phyloP scores from a whole-genome alignment of 2,113 vertebrate species.

The Malurus cyaneus region DNA sequence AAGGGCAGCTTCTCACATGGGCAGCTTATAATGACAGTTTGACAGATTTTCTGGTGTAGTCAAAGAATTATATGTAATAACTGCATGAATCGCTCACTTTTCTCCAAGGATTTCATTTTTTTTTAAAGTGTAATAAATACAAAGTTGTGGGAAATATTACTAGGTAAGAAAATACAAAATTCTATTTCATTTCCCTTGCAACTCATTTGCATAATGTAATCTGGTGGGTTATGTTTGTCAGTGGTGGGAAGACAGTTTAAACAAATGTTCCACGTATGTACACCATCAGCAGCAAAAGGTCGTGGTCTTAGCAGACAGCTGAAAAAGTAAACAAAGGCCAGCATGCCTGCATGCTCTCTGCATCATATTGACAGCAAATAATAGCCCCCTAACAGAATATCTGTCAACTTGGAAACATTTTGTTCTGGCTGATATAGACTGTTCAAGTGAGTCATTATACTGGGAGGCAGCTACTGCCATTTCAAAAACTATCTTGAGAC shows the following conservation, averaged over 20 bases:
- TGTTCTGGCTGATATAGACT: conserved; percentile 27
- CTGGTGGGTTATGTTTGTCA: conserved; percentile 61
- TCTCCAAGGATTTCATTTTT: conserved; percentile 52
- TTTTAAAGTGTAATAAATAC: conserved; percentile 66
- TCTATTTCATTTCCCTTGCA: conserved; percentile 59
- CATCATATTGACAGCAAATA: conserved; percentile 32
- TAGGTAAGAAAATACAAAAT: conserved; percentile 63
- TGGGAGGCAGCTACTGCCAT: conserved; percentile 32
- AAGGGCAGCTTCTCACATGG: conserved; percentile 66
- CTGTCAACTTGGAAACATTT: conserved; percentile 37
- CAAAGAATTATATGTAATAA: conserved; percentile 52
- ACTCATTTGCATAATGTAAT: conserved; percentile 71
- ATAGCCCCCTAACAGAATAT: conserved; percentile 32
- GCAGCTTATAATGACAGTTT: conserved; percentile 60
- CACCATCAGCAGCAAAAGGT: conserved; percentile 1
- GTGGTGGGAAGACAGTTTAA: conserved; percentile 52
- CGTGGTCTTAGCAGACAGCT: not conserved
- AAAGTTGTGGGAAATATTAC: conserved; percentile 63
- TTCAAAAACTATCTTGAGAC: conserved; percentile 58
- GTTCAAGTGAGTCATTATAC: conserved; percentile 57
- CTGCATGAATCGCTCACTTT: conserved; percentile 11
- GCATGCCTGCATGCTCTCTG: not conserved
- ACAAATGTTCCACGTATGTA: conserved; percentile 46
- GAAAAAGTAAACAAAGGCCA: conserved; percentile 30
- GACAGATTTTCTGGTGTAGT: conserved; percentile 62